phyloP scores from a whole-genome alignment of 2,113 vertebrate genomes.

The Panthera leo region DNA sequence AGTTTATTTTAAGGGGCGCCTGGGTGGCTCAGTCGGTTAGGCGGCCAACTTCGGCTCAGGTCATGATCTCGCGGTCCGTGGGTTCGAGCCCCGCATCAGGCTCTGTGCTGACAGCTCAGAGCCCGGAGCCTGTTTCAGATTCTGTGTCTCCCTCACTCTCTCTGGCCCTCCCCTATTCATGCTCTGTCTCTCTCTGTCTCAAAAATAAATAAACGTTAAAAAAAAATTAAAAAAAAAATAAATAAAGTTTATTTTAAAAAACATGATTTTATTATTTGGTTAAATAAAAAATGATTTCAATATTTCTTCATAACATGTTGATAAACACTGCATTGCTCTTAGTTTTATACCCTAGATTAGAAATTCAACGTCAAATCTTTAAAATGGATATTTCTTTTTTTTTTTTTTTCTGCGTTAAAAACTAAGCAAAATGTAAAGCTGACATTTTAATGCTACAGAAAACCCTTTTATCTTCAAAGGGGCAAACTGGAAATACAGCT shows the following conservation, averaged over 20 bases:
- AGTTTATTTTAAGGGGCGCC: not conserved
- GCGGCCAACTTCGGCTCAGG: too few relatives aligned
- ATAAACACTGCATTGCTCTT: slow-evolving; percentile 29
- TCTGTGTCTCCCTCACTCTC: too few relatives aligned
- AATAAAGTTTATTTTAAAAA: not conserved
- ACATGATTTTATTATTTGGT: not conserved
- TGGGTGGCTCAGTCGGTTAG: too few relatives aligned
- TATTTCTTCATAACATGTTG: slow-evolving; percentile 1
- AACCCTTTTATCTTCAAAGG: slow-evolving; percentile 38
- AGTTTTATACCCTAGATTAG: not conserved
- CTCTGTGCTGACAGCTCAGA: too few relatives aligned
- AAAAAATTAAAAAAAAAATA: too few relatives aligned
- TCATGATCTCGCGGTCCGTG: too few relatives aligned
- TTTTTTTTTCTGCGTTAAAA: slow-evolving; percentile 54
- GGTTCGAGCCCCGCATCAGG: too few relatives aligned
- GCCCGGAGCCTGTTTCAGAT: too few relatives aligned
- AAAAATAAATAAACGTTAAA: too few relatives aligned
- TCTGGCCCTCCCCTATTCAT: too few relatives aligned
- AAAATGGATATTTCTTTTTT: not conserved
- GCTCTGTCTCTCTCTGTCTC: too few relatives aligned
- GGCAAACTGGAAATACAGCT: not conserved
- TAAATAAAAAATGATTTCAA: slow-evolving; percentile 6
- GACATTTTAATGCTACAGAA: slow-evolving; percentile 22
- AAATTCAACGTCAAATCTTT: slow-evolving; percentile 19
- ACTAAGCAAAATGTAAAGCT: slow-evolving; percentile 53